Conservation (phyloP, 2,113 vertebrate species). For the Anthoscopus minutus region DNA sequence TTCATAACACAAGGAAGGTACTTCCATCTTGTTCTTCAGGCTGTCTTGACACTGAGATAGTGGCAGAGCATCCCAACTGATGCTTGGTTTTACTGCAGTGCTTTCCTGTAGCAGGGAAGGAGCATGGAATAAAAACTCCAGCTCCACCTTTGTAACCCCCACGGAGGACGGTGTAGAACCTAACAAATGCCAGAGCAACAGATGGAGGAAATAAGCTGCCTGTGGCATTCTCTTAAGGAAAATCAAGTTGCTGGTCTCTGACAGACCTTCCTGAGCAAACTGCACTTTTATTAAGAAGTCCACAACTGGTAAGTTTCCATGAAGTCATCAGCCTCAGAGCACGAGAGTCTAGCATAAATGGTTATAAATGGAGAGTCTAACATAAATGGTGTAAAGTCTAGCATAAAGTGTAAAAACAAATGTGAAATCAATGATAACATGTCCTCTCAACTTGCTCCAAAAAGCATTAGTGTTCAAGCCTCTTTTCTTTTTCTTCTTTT, state of each 20-base stretch:
- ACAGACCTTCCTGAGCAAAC: neutral
- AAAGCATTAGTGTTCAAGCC: neutral
- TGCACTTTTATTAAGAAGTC: neutral
- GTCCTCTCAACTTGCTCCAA: neutral
- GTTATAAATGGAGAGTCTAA: neutral
- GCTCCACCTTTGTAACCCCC: neutral
- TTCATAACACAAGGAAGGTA: neutral
- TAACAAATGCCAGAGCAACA: neutral
- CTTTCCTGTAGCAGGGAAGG: neutral
- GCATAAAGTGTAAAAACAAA: neutral
- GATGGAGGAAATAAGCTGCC: neutral
- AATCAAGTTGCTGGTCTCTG: neutral
- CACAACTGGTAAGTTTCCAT: neutral
- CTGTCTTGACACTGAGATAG: neutral
- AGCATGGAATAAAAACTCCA: neutral
- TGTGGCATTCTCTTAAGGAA: neutral
- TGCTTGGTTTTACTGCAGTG: neutral
- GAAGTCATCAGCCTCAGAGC: neutral
- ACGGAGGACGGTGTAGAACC: neutral
- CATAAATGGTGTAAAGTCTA: neutral
- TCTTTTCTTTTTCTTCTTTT: neutral
- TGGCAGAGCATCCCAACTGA: neutral
- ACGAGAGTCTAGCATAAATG: neutral
- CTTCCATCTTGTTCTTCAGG: neutral
- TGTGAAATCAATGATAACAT: neutral